Percentiles rank a stretch among this genome's conserved stretches.
Evolutionary conservation across 2,797 vertebrate genomes (phyloP).

Genomic region (Morelia viridis): DNA sequence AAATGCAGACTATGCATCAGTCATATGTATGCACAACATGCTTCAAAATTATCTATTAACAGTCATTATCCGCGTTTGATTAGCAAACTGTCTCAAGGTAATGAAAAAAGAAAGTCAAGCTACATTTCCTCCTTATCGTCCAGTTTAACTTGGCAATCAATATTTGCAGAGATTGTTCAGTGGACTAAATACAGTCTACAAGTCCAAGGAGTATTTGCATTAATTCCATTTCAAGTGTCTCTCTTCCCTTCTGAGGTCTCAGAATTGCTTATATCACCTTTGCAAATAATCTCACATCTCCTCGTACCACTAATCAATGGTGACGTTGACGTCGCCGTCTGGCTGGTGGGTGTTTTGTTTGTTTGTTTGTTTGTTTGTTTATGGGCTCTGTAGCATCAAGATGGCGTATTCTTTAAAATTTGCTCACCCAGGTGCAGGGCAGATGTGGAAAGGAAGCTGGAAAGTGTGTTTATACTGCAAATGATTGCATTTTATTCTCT

Average conservation of each 20-base stretch:
- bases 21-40: not conserved
- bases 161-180: not conserved
- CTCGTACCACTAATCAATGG: not conserved
- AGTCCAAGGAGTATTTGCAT: not conserved
- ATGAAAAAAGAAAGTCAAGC: not conserved
- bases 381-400: not conserved
- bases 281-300: not conserved
- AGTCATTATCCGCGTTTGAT: too few species aligned
- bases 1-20: not conserved
- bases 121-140: not conserved
- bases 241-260: not conserved
- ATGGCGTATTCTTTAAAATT: not conserved
- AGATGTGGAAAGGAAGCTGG: conserved; percentile 25
- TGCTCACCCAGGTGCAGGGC: conserved; percentile 22
- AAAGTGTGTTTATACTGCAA: conserved; percentile 16
- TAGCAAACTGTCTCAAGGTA: not conserved
- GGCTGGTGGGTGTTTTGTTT: not conserved
- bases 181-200: not conserved
- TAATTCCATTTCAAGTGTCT: not conserved
- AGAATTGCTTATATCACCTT: not conserved
- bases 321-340: not conserved
- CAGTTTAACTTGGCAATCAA: not conserved
- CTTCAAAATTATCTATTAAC: not conserved
- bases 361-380: not conserved
- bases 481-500: conserved; percentile 15